Base-by-base conservation (phyloP, 1,140 invertebrate genomes). In the Dryas iulia region DNA sequence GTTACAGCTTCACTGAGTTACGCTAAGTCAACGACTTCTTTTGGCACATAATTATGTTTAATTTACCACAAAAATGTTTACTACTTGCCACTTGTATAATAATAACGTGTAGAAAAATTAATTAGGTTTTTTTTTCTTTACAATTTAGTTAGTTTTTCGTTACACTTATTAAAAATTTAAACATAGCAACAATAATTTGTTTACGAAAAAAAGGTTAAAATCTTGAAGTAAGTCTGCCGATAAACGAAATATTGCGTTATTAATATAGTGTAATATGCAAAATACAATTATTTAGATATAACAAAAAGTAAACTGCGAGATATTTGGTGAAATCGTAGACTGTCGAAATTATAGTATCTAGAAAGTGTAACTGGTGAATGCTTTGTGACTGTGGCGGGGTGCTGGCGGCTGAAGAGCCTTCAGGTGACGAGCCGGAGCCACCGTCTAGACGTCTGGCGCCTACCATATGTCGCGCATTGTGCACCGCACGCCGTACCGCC, bases 381-480 rank as follows among this genome's bases (percentile, higher is more conserved):
- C 64, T 14, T 66, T 21, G 57, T 35, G 57, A 59, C 57, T 58
- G 64, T 23, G 64, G 57, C 57, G 33, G 64, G 63, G 64, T 39
- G 21, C 56, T 60, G 70, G 69, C 79, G 70, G 69, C 79, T 82
- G 75, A 80, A 86, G 77, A 88, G 84, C 73, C 80, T 85, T 81
- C 84, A 88, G 84, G 79, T 87, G 83, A 77, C 82, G 74, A 59
- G 65, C 31, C 70, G 54, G 53, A 58, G 68, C 69, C 72, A 47
- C 71, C 67, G 83, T 87, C 85, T 87, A 87, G 85, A 86, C 85
- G 80, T 81, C 82, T 85, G 85, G 79, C 83, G 81, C 78, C 82
- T 77, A 77, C 79, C 73, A 74, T 74, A 73, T 81, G 78, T 78
- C 73, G 76, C 75, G 64, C 70, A 60, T 52, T 35, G 18, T 26